Evolutionary conservation across 53 echinoderm and acorn worm species (phyloP), one percentile per base, ranked within the genome.

Genomic region (Henricia sp.): DNA sequence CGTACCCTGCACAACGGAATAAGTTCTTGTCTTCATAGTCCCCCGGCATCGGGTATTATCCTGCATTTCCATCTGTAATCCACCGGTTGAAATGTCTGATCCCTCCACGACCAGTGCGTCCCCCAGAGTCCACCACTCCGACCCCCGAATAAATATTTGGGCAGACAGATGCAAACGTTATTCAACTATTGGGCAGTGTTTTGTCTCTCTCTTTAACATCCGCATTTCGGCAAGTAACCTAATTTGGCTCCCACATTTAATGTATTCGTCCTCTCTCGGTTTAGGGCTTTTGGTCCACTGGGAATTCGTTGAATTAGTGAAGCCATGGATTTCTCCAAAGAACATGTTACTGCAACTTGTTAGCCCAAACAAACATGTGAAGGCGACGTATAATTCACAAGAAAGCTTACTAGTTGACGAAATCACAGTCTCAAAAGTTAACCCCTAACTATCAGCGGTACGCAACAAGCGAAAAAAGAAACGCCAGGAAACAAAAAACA

Each of bases 241-340:
- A 42, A 77, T 77, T 75, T 57, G 9, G 58, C 38, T 25, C 3
- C n/a, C 13, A 40, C 30, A n/a, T n/a, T 58, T 75, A 75, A 75
- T 75, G 75, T 75, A 59, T 75, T 75, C 58, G 75, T 75, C 37
- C 56, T n/a, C n/a, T n/a, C n/a, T n/a, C n/a, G n/a, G n/a, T n/a
- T n/a, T n/a, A n/a, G n/a, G n/a, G n/a, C n/a, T n/a, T n/a, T n/a
- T n/a, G n/a, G n/a, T n/a, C n/a, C n/a, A n/a, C n/a, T n/a, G n/a
- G n/a, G n/a, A n/a, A n/a, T n/a, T 64, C 19, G 36, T n/a, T n/a
- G n/a, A n/a, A n/a, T n/a, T n/a, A n/a, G n/a, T n/a, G n/a, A n/a
- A n/a, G n/a, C n/a, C n/a, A n/a, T n/a, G n/a, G n/a, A n/a, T n/a
- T n/a, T n/a, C n/a, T n/a, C n/a, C n/a, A n/a, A n/a, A n/a, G n/a